These are phyloP conservation scores for Iselma pallidipennis DNA, from an alignment of 2,888 invertebrate genomes.

Conservation along the genomic window DNA sequence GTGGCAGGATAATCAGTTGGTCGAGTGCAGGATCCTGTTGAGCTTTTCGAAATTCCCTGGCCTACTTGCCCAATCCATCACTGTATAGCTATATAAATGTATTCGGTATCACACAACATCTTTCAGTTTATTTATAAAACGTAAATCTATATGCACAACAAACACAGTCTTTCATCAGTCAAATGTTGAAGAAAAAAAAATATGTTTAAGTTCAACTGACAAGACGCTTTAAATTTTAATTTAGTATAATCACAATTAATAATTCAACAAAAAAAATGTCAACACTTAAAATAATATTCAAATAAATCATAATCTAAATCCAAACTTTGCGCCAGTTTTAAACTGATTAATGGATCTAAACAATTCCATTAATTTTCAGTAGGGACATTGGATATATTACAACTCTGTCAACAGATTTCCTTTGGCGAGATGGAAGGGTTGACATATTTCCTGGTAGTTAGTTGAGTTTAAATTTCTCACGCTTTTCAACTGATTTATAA, in stretches of 20 bases:
- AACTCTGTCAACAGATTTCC: not conserved
- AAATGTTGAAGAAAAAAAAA: not conserved
- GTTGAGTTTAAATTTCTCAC: not conserved
- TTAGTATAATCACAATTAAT: not conserved
- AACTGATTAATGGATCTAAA: not conserved
- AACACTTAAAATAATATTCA: not conserved
- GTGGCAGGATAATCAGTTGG: constrained; percentile 55
- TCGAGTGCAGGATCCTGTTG: constrained; percentile 60
- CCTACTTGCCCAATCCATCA: constrained; percentile 60
- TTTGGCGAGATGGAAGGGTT: not conserved
- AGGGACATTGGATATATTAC: not conserved
- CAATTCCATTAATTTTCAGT: not conserved
- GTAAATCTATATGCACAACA: constrained; percentile 11
- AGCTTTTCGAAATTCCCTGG: constrained; percentile 58
- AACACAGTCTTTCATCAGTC: constrained; percentile 7
- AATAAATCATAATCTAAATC: not conserved
- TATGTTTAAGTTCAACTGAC: too few relatives aligned
- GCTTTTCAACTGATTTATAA: constrained; percentile 8
- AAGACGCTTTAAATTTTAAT: not conserved
- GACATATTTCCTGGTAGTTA: constrained; percentile 1
- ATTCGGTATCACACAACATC: constrained; percentile 39
- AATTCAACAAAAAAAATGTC: not conserved
- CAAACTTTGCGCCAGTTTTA: not conserved
- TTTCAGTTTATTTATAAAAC: constrained; percentile 28
- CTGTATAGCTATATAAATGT: constrained; percentile 35